phyloP scores from a whole-genome alignment of 2,888 invertebrate species.

The Thymelicus lineola region DNA sequence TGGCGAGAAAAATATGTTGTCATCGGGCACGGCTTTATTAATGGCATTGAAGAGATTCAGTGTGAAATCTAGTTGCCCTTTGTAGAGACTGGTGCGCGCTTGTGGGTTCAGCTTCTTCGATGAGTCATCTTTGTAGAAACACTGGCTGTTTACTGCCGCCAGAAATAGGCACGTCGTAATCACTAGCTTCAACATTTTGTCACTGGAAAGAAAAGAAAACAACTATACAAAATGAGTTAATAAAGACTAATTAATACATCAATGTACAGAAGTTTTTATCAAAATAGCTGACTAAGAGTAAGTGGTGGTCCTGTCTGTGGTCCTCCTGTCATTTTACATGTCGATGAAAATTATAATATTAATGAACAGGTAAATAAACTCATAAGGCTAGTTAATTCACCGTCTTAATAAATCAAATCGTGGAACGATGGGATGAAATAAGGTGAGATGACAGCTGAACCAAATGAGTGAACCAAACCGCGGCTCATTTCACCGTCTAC shows the following conservation, averaged over 20 bases:
- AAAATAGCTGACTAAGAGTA: no score
- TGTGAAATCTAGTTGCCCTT: slow-evolving; percentile 88
- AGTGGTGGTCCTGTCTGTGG: no score
- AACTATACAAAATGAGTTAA: no score
- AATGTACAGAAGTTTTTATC: no score
- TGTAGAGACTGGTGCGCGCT: slow-evolving; percentile 65
- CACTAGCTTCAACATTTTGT: slow-evolving; percentile 62
- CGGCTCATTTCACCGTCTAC: slow-evolving; percentile 40
- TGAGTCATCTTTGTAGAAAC: slow-evolving; percentile 75
- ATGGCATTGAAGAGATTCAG: slow-evolving; percentile 88
- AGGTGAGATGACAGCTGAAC: neutral
- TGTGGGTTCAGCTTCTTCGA: slow-evolving; percentile 74
- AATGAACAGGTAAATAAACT: no score
- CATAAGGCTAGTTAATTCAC: no score
- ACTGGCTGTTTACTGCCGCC: slow-evolving; percentile 67
- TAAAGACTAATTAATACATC: no score
- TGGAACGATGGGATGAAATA: neutral
- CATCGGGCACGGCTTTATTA: slow-evolving; percentile 86
- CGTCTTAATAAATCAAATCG: neutral
- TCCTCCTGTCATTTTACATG: no score
- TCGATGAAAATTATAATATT: no score
- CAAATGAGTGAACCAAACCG: slow-evolving; percentile 5
- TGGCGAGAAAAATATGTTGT: slow-evolving; percentile 95
- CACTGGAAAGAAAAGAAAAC: slow-evolving; percentile 50
- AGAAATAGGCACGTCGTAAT: slow-evolving; percentile 51